Percentiles rank a stretch among this genome's conserved stretches.
Evolutionary conservation across 1,140 invertebrate genomes (phyloP).

Genomic region (Battus philenor): DNA sequence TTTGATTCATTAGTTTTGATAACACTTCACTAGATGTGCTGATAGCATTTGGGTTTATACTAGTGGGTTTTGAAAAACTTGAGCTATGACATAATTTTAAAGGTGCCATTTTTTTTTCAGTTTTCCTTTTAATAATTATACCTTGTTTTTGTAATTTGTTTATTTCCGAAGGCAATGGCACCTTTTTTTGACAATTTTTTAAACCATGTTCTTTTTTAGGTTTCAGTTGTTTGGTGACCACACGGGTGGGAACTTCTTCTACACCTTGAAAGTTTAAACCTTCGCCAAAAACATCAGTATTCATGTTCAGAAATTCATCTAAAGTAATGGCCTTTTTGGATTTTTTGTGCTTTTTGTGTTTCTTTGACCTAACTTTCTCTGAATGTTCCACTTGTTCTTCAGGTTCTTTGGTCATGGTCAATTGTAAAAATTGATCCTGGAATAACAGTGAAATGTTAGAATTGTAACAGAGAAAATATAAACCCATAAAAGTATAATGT

Average conservation of each 20-base stretch:
- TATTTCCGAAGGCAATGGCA: constrained; percentile 39
- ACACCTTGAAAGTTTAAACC: constrained; percentile 60
- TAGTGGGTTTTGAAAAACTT: constrained; percentile 14
- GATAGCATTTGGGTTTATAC: constrained; percentile 20
- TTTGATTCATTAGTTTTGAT: constrained; percentile 53
- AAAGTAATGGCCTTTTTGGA: constrained; percentile 67
- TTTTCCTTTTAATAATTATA: constrained; percentile 54
- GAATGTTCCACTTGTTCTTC: constrained; percentile 23
- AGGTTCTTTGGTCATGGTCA: constrained; percentile 42
- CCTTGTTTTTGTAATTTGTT: constrained; percentile 65
- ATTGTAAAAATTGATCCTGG: constrained; percentile 52
- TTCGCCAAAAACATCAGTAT: constrained; percentile 70
- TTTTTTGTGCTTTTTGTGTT: constrained; percentile 69
- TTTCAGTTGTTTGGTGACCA: constrained; percentile 49
- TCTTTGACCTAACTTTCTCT: constrained; percentile 52
- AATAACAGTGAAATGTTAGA: constrained; percentile 26
- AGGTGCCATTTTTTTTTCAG: constrained; percentile 18
- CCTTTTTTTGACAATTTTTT: constrained; percentile 28
- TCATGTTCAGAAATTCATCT: constrained; percentile 71
- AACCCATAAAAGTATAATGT: background rate
- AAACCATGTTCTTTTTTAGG: constrained; percentile 32
- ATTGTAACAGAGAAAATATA: constrained; percentile 11
- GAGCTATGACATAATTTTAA: constrained; percentile 16
- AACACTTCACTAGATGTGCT: constrained; percentile 40
- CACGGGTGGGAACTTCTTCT: constrained; percentile 60